Conservation (phyloP, 2,888 invertebrate genomes). For the Pandemis cinnamomeana region DNA sequence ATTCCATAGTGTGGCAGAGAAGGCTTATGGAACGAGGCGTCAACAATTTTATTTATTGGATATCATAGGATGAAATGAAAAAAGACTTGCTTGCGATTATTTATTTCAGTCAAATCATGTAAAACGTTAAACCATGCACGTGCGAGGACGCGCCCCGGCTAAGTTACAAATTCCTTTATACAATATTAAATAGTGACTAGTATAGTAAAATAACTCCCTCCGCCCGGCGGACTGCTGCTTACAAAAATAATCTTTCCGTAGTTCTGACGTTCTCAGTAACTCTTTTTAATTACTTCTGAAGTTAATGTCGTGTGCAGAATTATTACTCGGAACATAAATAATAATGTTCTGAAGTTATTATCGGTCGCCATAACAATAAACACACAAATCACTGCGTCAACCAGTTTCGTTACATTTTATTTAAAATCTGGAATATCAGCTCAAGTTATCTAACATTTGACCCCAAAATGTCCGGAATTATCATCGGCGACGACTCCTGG, state of each 20-base stretch:
- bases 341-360: background rate
- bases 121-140: conserved; percentile 49
- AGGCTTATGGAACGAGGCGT: background rate
- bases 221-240: conserved; percentile 12
- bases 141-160: conserved; percentile 41
- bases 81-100: conserved; percentile 55
- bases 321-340: background rate
- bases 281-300: background rate
- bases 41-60: background rate
- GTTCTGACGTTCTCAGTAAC: background rate
- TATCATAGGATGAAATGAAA: conserved; percentile 12
- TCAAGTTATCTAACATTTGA: background rate
- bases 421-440: background rate
- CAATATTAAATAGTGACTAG: background rate
- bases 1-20: background rate
- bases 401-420: background rate
- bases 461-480: background rate
- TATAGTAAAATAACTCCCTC: conserved; percentile 13
- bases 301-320: background rate
- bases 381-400: background rate
- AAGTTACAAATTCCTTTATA: conserved; percentile 44
- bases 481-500: background rate
- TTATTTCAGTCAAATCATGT: conserved; percentile 70
- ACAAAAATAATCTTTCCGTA: conserved; percentile 37
- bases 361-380: background rate